Evolutionary conservation across 2,113 vertebrate genomes (phyloP), one percentile per base, ranked within the genome.

Genomic region (Gallinago media): DNA sequence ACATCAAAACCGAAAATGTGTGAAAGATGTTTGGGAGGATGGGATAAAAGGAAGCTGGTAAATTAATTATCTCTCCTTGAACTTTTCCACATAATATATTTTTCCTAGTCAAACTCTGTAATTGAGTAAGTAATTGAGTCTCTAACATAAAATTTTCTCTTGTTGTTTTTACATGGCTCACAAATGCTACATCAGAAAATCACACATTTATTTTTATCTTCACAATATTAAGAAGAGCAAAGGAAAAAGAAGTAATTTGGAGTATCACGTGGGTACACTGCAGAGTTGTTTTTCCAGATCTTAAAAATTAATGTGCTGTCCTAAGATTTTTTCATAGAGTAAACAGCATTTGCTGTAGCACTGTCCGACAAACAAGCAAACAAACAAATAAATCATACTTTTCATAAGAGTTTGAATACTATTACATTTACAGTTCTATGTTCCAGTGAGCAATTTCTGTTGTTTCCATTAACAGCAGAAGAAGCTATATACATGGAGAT

Each of bases 41-140:
- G 19, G 47, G 73, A 87, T 94, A 76, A 96, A 94, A 95, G 58
- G 49, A 85, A 87, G 29, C n/a, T 89, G 58, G 21, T 76, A 95
- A 94, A 92, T 94, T 96, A 95, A 95, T 89, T 93, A 93, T 93
- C 77, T 85, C 49, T 70, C 78, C 92, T 92, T 96, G 94, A 94
- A 95, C 87, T 93, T 91, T 79, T 83, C 25, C 23, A 25, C 46
- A 9, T 86, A 80, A 9, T 75, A 32, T 91, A 89, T 92, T 92
- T 96, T 93, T 40, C 20, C 31, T 73, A 70, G 79, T 89, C 49
- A 80, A 85, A 66, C 32, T 94, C 70, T 66, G 36, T 82, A 88
- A 88, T 58, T 88, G 82, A 79, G n/a, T 85, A 75, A 85, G 70
- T 56, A 87, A 52, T 84, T 10, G 5, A 65, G 52, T 84, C 31